phyloP scores from a whole-genome alignment of 1,140 invertebrate species.

The Drosophila cardini region DNA sequence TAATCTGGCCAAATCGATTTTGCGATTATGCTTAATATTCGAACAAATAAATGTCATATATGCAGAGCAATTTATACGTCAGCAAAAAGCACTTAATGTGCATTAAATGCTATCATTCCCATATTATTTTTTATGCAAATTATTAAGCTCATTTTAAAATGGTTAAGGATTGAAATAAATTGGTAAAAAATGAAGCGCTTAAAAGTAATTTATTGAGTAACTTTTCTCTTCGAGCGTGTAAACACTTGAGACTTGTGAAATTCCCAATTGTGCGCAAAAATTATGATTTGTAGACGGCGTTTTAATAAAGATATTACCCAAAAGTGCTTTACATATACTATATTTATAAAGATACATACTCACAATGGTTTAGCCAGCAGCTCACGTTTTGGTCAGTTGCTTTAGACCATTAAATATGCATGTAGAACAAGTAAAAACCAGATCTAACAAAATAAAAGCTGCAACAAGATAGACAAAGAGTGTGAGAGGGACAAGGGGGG shows the following conservation, averaged over 20 bases:
- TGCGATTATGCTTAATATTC: background rate
- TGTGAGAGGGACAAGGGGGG: too few species aligned
- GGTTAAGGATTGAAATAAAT: background rate
- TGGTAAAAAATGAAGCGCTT: constrained; percentile 4
- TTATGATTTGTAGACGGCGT: constrained; percentile 15
- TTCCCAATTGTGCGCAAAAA: constrained; percentile 12
- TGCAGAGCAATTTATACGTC: too few species aligned
- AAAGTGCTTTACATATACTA: constrained; percentile 1
- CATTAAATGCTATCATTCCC: too few species aligned
- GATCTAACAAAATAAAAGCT: too few species aligned
- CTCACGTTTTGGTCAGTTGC: constrained; percentile 30
- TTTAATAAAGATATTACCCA: constrained; percentile 23
- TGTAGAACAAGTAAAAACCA: constrained; percentile 2
- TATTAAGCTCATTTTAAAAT: too few species aligned
- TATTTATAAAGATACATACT: background rate
- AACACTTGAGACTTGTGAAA: constrained; percentile 13
- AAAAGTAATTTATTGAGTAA: background rate
- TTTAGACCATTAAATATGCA: constrained; percentile 32
- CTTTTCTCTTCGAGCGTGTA: background rate
- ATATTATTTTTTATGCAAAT: too few species aligned
- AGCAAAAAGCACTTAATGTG: too few species aligned
- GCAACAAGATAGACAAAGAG: background rate
- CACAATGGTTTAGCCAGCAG: background rate
- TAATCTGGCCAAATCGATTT: constrained; percentile 19
- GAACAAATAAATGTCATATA: background rate